phyloP scores from a whole-genome alignment of 2,888 invertebrate species.

The Rhabditoides inermis region DNA sequence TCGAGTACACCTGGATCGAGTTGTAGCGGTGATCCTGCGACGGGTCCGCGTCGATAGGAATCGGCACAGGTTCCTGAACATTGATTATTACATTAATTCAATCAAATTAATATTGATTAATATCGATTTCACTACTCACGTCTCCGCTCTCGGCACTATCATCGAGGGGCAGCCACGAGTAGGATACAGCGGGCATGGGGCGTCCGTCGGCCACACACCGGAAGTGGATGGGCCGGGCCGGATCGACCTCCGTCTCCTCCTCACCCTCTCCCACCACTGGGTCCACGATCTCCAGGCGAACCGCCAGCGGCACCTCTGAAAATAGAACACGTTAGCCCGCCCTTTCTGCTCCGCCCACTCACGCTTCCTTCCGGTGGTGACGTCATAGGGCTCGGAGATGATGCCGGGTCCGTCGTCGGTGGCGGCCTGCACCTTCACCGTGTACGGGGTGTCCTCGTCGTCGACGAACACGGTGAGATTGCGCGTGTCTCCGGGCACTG shows the following conservation, averaged over 20 bases:
- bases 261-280: slow-evolving; percentile 26
- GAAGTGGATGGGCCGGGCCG: slow-evolving; percentile 46
- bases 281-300: slow-evolving; percentile 39
- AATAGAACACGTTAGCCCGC: not conserved
- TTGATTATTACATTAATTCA: not conserved
- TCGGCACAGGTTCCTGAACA: slow-evolving; percentile 40
- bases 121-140: slow-evolving; percentile 9
- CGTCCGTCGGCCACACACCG: slow-evolving; percentile 49
- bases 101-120: no score
- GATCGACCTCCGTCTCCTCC: slow-evolving; percentile 33
- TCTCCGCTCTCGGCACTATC: slow-evolving; percentile 34
- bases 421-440: slow-evolving; percentile 35
- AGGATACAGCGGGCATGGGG: slow-evolving; percentile 46
- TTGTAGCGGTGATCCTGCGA: slow-evolving; percentile 38
- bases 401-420: slow-evolving; percentile 50
- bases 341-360: slow-evolving; percentile 1
- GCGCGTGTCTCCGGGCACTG: slow-evolving; percentile 34
- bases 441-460: slow-evolving; percentile 48
- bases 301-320: slow-evolving; percentile 47
- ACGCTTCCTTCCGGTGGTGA: slow-evolving; percentile 50
- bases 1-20: slow-evolving; percentile 42
- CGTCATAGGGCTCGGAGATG: slow-evolving; percentile 48
- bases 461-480: slow-evolving; percentile 28
- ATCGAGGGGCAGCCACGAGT: slow-evolving; percentile 48
- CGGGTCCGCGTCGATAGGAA: slow-evolving; percentile 28